Percentiles rank a stretch among this genome's conserved stretches.
Conservation (phyloP, 1,140 invertebrate species). For the Saccostrea echinata region DNA sequence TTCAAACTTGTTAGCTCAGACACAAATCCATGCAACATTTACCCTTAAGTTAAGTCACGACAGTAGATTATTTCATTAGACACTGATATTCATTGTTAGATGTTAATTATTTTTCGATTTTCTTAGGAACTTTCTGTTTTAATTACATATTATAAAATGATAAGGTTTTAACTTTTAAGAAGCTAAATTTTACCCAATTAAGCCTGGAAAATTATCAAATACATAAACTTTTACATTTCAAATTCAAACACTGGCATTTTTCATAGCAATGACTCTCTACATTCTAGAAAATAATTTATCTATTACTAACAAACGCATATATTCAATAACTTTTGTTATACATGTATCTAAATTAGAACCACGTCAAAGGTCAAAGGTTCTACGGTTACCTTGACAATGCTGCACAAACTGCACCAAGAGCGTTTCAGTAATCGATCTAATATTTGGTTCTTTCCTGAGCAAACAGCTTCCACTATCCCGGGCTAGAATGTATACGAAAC, state of each 20-base stretch:
- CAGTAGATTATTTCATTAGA: conserved; percentile 5
- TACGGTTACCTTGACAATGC: conserved; percentile 65
- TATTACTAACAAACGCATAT: no score
- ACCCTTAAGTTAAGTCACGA: not conserved
- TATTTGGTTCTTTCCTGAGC: conserved; percentile 54
- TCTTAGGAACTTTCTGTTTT: not conserved
- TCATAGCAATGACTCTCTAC: no score
- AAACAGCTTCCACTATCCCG: conserved; percentile 66
- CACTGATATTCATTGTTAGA: not conserved
- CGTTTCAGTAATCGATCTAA: conserved; percentile 62
- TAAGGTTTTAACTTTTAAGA: no score
- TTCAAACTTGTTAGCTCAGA: not conserved
- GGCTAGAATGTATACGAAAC: conserved; percentile 55
- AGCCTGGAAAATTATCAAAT: not conserved
- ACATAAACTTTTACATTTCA: not conserved
- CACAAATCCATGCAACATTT: not conserved
- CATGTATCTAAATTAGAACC: not conserved
- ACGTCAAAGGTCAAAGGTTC: conserved; percentile 11
- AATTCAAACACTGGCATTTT: no score
- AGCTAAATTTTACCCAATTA: no score
- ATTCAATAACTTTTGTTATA: no score
- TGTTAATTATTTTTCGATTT: not conserved
- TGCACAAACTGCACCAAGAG: conserved; percentile 64
- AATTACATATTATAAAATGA: no score
- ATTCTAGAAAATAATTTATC: no score